Evolutionary conservation across 2,888 invertebrate species (phyloP).

Genomic region (Ophonus ardosiacus): DNA sequence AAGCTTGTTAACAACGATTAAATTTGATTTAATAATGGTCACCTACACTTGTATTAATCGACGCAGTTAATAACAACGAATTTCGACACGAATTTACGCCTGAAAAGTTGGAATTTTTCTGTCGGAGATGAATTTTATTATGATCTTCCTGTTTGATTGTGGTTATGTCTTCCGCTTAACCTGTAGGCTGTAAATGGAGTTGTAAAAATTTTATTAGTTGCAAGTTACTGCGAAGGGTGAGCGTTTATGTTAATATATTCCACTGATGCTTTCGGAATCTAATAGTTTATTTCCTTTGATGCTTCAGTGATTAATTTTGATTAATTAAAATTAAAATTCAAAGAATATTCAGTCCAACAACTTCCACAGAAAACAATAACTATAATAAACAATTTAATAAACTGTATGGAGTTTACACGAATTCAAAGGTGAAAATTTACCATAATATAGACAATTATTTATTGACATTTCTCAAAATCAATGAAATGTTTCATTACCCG

Average conservation of each 20-base stretch:
- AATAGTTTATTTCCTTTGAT: no score
- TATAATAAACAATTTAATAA: no score
- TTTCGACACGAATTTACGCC: conserved; percentile 51
- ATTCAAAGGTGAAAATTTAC: no score
- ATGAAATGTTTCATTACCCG: no score
- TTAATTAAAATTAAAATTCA: no score
- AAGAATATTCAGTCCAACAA: no score
- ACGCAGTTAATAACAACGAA: conserved; percentile 52
- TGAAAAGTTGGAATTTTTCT: conserved; percentile 38
- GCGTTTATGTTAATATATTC: neutral
- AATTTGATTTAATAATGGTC: conserved; percentile 61
- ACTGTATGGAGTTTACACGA: no score
- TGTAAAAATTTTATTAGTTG: conserved; percentile 4
- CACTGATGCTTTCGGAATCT: neutral
- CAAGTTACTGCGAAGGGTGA: neutral
- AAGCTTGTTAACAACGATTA: conserved; percentile 60
- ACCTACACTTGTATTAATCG: conserved; percentile 59
- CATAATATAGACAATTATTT: no score
- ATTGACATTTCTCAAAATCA: no score
- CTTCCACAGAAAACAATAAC: no score
- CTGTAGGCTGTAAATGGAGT: neutral
- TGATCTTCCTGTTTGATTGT: conserved; percentile 37
- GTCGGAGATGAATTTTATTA: conserved; percentile 39
- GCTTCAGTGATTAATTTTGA: no score
- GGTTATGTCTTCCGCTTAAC: conserved; percentile 31